phyloP scores from a whole-genome alignment of 2,113 vertebrate species.

The Lycaon pictus region DNA sequence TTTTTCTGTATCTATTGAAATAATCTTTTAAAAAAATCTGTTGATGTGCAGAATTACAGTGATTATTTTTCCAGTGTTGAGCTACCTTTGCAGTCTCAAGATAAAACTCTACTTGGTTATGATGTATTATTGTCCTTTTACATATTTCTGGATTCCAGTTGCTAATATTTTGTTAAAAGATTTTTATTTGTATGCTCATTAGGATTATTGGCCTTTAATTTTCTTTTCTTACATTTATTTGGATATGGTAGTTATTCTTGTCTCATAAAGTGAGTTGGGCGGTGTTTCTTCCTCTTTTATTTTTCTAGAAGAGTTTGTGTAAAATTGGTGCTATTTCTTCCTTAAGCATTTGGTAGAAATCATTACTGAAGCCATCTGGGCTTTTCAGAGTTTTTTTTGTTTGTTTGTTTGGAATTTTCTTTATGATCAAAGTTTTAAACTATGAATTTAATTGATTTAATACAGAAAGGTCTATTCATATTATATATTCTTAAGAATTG shows the following conservation, averaged over 20 bases:
- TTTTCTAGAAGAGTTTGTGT: conserved; percentile 48
- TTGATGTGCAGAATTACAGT: neutral
- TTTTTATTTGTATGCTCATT: conserved; percentile 7
- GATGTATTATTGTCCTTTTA: conserved; percentile 33
- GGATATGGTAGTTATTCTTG: neutral
- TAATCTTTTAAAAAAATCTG: neutral
- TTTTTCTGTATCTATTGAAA: conserved; percentile 20
- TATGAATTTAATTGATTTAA: conserved; percentile 37
- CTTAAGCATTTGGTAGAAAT: neutral
- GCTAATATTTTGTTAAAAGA: neutral
- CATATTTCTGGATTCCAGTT: conserved; percentile 9
- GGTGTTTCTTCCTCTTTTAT: neutral
- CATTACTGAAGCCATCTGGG: neutral
- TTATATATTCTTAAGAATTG: conserved; percentile 3
- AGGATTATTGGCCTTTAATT: conserved; percentile 5
- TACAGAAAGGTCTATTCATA: neutral
- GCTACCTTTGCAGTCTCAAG: neutral
- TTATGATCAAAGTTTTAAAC: neutral
- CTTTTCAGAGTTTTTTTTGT: neutral
- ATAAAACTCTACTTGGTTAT: conserved; percentile 24
- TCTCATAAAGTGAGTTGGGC: neutral
- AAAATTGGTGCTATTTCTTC: conserved; percentile 6
- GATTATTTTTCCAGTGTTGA: conserved; percentile 37
- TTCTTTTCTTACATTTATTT: conserved; percentile 50
- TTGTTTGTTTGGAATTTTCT: neutral